Conservation (phyloP, 2,888 invertebrate species). For the Melipona bicolor region DNA sequence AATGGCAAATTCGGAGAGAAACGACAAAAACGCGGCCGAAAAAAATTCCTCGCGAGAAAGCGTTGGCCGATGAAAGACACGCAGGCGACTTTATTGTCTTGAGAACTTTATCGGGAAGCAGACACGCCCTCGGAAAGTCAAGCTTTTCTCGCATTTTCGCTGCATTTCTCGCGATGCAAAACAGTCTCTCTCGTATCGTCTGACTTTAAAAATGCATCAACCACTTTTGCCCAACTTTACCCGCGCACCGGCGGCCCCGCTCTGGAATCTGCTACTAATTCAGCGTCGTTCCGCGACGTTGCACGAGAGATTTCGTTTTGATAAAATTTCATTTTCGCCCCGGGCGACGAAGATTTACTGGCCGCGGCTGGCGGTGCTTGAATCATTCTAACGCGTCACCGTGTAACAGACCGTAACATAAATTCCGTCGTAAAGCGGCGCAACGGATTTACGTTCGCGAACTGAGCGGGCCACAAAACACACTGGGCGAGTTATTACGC, state of each 20-base stretch:
- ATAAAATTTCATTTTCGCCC: neutral
- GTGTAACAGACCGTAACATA: neutral
- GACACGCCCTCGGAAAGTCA: conserved; percentile 8
- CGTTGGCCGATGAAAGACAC: conserved; percentile 25
- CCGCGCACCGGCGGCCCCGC: neutral
- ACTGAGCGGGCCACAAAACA: neutral
- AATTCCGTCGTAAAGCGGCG: conserved; percentile 10
- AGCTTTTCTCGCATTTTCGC: conserved; percentile 13
- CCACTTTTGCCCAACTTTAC: no score
- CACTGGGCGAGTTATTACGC: conserved; percentile 37
- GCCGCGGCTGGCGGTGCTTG: neutral
- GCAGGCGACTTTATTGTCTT: conserved; percentile 2
- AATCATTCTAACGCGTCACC: neutral
- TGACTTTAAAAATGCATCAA: conserved; percentile 9
- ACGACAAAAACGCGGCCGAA: neutral
- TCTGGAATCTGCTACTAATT: neutral
- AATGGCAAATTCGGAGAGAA: neutral
- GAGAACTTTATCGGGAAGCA: conserved; percentile 7
- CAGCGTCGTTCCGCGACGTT: neutral
- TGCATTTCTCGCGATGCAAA: neutral
- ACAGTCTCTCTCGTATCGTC: neutral
- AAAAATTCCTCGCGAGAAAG: neutral
- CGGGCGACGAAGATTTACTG: neutral
- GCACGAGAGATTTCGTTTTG: neutral
- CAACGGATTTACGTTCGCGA: neutral